These are phyloP conservation scores for Melanocharis versteri DNA, from an alignment of 2,113 vertebrate genomes.

Conservation along the genomic window DNA sequence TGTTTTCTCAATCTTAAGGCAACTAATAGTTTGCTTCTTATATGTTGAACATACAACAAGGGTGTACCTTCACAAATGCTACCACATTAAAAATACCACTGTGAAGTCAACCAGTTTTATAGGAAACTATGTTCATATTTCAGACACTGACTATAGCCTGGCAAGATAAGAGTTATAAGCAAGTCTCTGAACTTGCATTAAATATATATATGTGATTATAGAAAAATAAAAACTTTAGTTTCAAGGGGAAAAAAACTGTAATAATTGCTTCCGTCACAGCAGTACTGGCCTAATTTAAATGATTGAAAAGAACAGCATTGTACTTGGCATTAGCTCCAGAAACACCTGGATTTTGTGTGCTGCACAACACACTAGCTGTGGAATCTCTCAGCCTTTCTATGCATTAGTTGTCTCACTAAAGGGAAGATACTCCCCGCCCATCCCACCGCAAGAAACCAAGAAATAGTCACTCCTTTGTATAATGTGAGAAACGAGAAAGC, in stretches of 20 bases:
- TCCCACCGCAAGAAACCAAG: background rate
- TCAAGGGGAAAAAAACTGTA: background rate
- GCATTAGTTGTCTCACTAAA: background rate
- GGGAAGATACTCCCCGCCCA: too few relatives aligned
- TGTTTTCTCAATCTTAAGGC: background rate
- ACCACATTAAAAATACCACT: background rate
- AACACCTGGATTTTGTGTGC: background rate
- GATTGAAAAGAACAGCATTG: background rate
- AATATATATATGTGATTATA: background rate
- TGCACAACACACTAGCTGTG: background rate
- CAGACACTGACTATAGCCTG: background rate
- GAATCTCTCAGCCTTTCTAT: background rate
- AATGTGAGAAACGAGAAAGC: background rate
- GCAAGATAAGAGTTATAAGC: background rate
- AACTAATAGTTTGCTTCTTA: background rate
- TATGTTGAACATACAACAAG: accelerated
- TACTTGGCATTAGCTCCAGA: background rate
- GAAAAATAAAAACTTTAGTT: background rate
- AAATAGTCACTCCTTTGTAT: background rate
- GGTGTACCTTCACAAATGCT: too few relatives aligned
- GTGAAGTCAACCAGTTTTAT: background rate
- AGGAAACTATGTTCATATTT: background rate
- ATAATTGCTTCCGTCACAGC: background rate
- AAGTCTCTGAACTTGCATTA: background rate
- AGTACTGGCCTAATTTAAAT: background rate